Conservation (phyloP, 2,888 invertebrate species). For the Dynastes hyllus region DNA sequence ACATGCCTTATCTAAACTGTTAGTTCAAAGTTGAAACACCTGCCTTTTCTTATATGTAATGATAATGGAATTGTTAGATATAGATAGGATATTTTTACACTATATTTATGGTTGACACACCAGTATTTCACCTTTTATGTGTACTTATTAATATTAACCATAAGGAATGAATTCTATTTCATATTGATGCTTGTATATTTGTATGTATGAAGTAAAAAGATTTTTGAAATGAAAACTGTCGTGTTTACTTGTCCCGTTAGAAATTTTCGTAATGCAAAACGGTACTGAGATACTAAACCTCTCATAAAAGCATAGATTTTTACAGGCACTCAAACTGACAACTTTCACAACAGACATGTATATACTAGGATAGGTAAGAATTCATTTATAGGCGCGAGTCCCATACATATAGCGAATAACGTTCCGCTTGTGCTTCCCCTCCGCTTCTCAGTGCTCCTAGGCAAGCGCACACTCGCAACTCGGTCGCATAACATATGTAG, state of each 20-base stretch:
- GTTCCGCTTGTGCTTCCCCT: too few relatives aligned
- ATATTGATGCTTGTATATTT: conserved; percentile 53
- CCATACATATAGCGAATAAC: too few relatives aligned
- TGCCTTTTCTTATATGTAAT: conserved; percentile 39
- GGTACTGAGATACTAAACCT: too few relatives aligned
- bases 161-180: conserved; percentile 42
- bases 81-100: conserved; percentile 52
- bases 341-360: too few relatives aligned
- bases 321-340: too few relatives aligned
- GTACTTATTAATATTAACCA: conserved; percentile 46
- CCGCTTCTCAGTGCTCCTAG: too few relatives aligned
- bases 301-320: too few relatives aligned
- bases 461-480: too few relatives aligned
- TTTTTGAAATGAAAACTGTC: conserved; percentile 16
- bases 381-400: too few relatives aligned
- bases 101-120: conserved; percentile 50
- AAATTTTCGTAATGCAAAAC: conserved; percentile 21
- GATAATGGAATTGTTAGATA: conserved; percentile 31
- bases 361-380: too few relatives aligned
- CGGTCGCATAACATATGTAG: too few relatives aligned
- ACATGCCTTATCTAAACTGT: conserved; percentile 49
- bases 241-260: neutral
- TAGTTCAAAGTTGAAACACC: conserved; percentile 46
- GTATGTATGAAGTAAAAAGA: conserved; percentile 48
- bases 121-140: conserved; percentile 47